Percentiles rank a stretch among this genome's conserved stretches.
Conservation (phyloP, 2,113 vertebrate species). For the Ammodytes dubius region DNA sequence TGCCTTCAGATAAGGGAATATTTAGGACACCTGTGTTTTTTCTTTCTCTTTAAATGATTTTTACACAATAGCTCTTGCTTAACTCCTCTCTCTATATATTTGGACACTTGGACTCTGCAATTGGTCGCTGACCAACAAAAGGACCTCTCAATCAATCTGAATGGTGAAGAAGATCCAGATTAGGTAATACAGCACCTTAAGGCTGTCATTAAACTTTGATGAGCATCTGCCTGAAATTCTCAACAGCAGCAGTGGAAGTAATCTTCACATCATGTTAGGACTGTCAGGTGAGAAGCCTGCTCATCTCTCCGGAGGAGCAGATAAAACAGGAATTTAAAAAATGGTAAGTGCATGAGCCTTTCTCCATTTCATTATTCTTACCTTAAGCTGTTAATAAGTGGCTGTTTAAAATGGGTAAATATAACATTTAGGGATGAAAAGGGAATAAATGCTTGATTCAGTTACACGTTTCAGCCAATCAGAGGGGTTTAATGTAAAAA, state of each 20-base stretch:
- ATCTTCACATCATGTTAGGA: slow-evolving; percentile 49
- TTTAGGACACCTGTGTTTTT: background rate
- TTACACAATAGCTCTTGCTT: background rate
- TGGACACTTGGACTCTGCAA: background rate
- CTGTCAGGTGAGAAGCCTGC: slow-evolving; percentile 7
- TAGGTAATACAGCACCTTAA: slow-evolving; percentile 84
- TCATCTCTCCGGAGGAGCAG: slow-evolving; percentile 44
- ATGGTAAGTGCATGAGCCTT: slow-evolving; percentile 66
- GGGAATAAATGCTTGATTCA: no score
- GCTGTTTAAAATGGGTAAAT: background rate
- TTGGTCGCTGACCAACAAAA: slow-evolving; percentile 33
- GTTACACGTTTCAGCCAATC: no score
- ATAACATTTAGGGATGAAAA: background rate
- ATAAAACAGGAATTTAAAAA: slow-evolving; percentile 34
- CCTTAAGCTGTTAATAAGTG: background rate
- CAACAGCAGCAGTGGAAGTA: slow-evolving; percentile 38
- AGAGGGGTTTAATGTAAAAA: background rate
- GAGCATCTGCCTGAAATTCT: slow-evolving; percentile 76
- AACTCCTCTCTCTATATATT: background rate
- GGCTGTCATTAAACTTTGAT: slow-evolving; percentile 85
- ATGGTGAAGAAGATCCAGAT: slow-evolving; percentile 78
- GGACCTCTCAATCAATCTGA: slow-evolving; percentile 47
- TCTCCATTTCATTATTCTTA: background rate
- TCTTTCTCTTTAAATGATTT: background rate
- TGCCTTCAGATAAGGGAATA: background rate